Base-by-base conservation (phyloP, 2,888 invertebrate genomes). In the Synergus japonicus region DNA sequence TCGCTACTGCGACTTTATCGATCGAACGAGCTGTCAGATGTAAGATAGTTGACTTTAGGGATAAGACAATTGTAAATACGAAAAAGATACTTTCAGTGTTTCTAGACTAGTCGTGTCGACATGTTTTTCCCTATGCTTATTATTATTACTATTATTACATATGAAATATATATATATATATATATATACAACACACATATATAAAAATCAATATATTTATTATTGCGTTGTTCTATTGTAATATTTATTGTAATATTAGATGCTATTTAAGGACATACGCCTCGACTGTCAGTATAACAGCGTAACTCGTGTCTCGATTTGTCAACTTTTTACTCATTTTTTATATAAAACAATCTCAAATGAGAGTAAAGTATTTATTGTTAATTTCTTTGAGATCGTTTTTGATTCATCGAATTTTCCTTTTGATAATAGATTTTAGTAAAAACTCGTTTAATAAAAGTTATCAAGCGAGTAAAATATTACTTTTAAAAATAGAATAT, bases 191-290 rank as follows among this genome's bases (percentile, higher is more conserved):
- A 80, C 82, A 83, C 82, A 83, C 78, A 84, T 77, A 83, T 83
- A 87, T 85, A 87, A 85, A 85, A 82, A 84, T 81, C 64, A 77
- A 88, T 86, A 88, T 90, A 91, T 91, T 91, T 91, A 92, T 92
- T 90, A 92, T 92, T 91, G 89, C 90, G 91, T 92, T 92, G 88
- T 91, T 90, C 90, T 90, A 91, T 92, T 92, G 88, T 90, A 90
- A 91, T 91, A 92, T 91, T 92, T 92, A 91, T 91, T 91, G 88
- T 89, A 89, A 90, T 86, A 86, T 88, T 86, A 86, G 86, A 88
- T 85, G 83, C 85, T 87, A 88, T 89, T 89, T 88, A 87, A 87
- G 87, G 81, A 81, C 79, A 79, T 81, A 81, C 81, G 78, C 73
- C 77, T 79, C 73, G 76, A 80, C 15, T 44, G 77, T 69, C 78